These are phyloP conservation scores for Pammene fasciana DNA, from an alignment of 2,888 invertebrate genomes.

Conservation along the genomic window DNA sequence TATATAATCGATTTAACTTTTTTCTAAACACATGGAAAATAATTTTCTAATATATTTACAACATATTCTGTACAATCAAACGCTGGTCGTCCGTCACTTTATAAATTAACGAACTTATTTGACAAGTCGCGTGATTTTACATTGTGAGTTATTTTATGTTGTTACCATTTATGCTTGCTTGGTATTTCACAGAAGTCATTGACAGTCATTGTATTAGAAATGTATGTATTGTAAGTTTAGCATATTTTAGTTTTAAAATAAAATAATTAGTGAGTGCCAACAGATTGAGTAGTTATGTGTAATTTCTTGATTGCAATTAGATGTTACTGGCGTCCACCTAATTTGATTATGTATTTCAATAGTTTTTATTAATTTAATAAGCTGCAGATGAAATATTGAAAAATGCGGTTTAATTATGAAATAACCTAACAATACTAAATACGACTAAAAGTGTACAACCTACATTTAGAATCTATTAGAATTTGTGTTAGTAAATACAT, in stretches of 20 bases:
- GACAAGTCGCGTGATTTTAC: not conserved
- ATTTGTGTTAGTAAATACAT: no score
- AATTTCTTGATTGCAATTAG: not conserved
- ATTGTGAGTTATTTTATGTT: not conserved
- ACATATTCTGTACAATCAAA: constrained; percentile 7
- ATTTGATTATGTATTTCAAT: not conserved
- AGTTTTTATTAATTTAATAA: not conserved
- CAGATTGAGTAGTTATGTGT: not conserved
- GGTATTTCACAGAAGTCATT: not conserved
- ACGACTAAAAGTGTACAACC: no score
- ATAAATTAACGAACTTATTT: constrained; percentile 2
- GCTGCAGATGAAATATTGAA: no score
- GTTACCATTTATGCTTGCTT: constrained; percentile 19
- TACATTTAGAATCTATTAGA: no score
- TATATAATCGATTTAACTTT: no score
- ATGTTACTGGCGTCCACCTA: not conserved
- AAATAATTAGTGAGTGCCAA: no score
- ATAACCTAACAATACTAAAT: no score
- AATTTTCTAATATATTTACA: not conserved
- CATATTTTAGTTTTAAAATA: no score
- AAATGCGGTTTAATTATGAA: no score
- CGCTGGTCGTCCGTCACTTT: not conserved
- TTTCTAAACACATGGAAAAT: not conserved
- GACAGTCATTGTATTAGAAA: no score
- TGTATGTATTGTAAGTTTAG: no score